Conservation (phyloP, 2,797 vertebrate genomes). For the Anguilla pacifica region DNA sequence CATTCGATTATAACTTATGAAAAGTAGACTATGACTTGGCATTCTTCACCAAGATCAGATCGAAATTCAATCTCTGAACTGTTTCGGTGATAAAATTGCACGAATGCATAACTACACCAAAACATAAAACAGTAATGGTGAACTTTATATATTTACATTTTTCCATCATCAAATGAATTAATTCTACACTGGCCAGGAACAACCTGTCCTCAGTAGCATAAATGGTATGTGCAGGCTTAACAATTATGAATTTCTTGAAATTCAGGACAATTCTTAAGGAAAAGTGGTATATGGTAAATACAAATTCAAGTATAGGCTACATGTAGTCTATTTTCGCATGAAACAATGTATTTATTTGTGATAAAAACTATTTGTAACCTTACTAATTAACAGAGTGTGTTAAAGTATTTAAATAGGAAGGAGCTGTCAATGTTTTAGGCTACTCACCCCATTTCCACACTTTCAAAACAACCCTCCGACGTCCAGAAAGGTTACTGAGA, state of each 20-base stretch:
- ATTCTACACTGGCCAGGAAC: not conserved
- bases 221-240: not conserved
- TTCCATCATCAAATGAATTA: not conserved
- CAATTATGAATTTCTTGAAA: not conserved
- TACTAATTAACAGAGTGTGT: constrained; percentile 5
- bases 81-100: not conserved
- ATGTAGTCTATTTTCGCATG: not conserved
- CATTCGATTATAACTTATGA: not conserved
- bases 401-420: constrained; percentile 2
- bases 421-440: constrained; percentile 14
- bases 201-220: not conserved
- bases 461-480: constrained; percentile 60
- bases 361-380: not conserved
- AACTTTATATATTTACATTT: not conserved
- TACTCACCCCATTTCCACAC: constrained; percentile 77
- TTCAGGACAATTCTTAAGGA: not conserved
- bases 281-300: not conserved
- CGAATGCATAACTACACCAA: not conserved
- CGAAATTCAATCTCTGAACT: not conserved
- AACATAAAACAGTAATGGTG: not conserved
- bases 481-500: constrained; percentile 8
- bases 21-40: not conserved
- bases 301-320: not conserved
- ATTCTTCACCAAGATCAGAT: not conserved
- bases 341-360: not conserved